phyloP scores from a whole-genome alignment of 2,888 invertebrate genomes.

The Orthosia cruda region DNA sequence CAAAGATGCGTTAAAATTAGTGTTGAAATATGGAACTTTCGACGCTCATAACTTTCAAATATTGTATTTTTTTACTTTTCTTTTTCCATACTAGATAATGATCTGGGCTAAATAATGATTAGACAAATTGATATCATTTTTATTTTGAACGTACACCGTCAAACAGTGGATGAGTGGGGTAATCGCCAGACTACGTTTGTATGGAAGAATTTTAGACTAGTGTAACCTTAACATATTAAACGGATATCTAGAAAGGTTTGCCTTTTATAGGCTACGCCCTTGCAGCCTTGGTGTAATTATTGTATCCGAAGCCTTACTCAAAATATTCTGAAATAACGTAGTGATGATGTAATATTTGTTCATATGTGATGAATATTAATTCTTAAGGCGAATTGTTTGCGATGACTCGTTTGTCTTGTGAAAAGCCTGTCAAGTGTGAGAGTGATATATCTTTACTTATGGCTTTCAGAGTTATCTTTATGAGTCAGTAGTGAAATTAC shows the following conservation, averaged over 20 bases:
- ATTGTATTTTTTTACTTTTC: too few species aligned
- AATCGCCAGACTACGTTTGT: too few species aligned
- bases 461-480: constrained; percentile 19
- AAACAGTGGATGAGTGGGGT: too few species aligned
- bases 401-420: constrained; percentile 31
- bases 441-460: constrained; percentile 46
- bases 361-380: constrained; percentile 65
- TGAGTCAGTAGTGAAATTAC: constrained; percentile 35
- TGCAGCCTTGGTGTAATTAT: background rate
- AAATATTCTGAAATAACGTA: constrained; percentile 9
- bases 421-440: constrained; percentile 55
- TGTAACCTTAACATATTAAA: background rate
- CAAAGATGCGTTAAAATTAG: too few species aligned
- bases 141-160: too few species aligned
- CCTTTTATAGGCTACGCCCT: background rate
- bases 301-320: background rate
- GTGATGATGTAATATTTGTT: constrained; percentile 66
- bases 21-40: too few species aligned
- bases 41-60: too few species aligned
- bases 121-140: too few species aligned
- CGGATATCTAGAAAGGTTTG: background rate
- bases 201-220: too few species aligned
- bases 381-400: constrained; percentile 51
- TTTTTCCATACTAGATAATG: too few species aligned
- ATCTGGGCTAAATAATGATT: too few species aligned